phyloP scores from a whole-genome alignment of 2,113 vertebrate species.

The Ciconia maguari region DNA sequence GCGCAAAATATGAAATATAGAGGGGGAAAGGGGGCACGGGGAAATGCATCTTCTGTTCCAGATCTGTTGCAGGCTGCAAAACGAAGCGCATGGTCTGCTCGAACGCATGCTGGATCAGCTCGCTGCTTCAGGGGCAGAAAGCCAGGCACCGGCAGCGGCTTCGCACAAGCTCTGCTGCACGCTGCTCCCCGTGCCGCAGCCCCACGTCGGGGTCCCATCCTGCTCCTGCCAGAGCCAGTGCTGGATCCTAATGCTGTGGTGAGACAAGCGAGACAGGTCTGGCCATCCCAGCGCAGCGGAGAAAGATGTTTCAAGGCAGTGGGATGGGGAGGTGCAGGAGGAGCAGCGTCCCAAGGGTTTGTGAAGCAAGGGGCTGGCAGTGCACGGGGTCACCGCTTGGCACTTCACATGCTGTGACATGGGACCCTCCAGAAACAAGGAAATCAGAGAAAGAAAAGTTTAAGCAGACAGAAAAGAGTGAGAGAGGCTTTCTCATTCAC shows the following conservation, averaged over 20 bases:
- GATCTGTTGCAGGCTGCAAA: background rate
- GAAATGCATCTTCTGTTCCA: background rate
- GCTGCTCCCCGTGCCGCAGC: background rate
- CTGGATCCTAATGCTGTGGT: background rate
- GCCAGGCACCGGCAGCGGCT: fast-evolving
- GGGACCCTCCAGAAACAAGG: background rate
- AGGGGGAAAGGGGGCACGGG: background rate
- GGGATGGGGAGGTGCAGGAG: background rate
- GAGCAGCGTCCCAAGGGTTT: background rate
- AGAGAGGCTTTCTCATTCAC: background rate
- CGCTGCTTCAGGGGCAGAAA: background rate
- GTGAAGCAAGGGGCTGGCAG: background rate
- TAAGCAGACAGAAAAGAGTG: background rate
- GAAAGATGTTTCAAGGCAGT: background rate
- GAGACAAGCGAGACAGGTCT: background rate
- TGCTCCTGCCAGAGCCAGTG: background rate
- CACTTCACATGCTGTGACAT: fast-evolving
- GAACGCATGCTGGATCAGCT: background rate
- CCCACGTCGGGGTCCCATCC: background rate
- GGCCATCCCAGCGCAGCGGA: fast-evolving
- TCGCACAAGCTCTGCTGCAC: background rate
- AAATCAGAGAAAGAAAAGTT: background rate
- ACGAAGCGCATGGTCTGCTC: background rate
- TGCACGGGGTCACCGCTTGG: background rate
- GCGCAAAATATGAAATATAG: background rate